These are phyloP conservation scores for Xenops minutus DNA, from an alignment of 2,797 vertebrate species.

Conservation along the genomic window DNA sequence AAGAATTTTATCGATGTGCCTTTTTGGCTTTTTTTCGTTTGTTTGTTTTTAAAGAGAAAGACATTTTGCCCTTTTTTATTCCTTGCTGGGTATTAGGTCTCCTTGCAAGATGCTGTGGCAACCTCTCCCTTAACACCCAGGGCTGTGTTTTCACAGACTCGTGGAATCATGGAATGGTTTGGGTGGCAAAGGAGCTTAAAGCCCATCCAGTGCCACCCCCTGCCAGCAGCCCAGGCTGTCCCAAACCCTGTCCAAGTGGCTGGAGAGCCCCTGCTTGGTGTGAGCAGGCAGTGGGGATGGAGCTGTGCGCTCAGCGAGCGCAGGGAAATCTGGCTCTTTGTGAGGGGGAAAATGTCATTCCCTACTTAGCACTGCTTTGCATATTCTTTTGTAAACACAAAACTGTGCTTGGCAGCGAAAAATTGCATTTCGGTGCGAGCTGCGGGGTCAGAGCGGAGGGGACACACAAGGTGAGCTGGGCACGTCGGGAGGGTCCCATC, in stretches of 20 bases:
- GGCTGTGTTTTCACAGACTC: background rate
- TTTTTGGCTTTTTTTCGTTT: background rate
- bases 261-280: background rate
- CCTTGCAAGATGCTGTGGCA: too few relatives aligned
- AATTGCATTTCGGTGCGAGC: background rate
- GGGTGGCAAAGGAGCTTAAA: background rate
- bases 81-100: too few relatives aligned
- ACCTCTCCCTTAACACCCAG: too few relatives aligned
- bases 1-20: background rate
- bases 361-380: slow-evolving; percentile 62
- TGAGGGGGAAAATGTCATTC: slow-evolving; percentile 58
- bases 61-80: too few relatives aligned
- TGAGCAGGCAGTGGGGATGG: background rate
- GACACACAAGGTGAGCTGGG: background rate
- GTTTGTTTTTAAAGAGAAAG: too few relatives aligned
- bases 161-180: background rate
- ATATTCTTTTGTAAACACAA: slow-evolving; percentile 45
- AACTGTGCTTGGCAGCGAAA: slow-evolving; percentile 17
- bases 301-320: background rate
- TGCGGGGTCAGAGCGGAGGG: background rate
- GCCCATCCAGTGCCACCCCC: too few relatives aligned
- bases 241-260: background rate
- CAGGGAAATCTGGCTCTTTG: slow-evolving; percentile 60
- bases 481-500: too few relatives aligned
- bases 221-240: too few relatives aligned